Evolutionary conservation across 1,140 invertebrate species (phyloP).

Genomic region (Antheraea pernyi): DNA sequence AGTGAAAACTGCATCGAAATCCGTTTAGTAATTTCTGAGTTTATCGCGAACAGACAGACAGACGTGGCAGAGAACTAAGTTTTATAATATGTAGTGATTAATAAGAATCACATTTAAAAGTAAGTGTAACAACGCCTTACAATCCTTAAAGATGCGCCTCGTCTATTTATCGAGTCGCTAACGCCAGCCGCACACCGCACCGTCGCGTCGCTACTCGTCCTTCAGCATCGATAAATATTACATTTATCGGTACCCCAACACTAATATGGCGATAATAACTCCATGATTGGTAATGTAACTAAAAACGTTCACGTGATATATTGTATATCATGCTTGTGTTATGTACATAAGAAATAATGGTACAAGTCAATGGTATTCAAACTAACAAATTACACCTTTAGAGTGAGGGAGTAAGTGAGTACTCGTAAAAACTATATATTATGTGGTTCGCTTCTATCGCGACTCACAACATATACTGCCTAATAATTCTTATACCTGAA

Average conservation of each 20-base stretch:
- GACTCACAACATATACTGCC: too few species aligned
- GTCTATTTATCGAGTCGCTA: not conserved
- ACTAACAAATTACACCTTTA: too few species aligned
- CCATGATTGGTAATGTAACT: slow-evolving; percentile 22
- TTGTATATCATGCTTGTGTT: not conserved
- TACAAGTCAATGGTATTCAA: not conserved
- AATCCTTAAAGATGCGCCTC: not conserved
- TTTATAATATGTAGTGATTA: too few species aligned
- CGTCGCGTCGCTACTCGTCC: slow-evolving; percentile 34
- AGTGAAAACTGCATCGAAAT: too few species aligned
- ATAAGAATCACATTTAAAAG: not conserved
- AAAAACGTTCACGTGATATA: slow-evolving; percentile 27
- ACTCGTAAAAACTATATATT: too few species aligned
- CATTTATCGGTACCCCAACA: slow-evolving; percentile 47
- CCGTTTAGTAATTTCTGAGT: too few species aligned
- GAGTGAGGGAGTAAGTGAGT: too few species aligned
- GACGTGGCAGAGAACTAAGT: too few species aligned
- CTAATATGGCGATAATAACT: slow-evolving; percentile 44
- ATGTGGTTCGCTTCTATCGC: too few species aligned
- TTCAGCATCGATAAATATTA: slow-evolving; percentile 42
- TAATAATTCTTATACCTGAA: too few species aligned
- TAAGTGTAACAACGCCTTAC: not conserved
- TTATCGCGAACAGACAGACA: too few species aligned
- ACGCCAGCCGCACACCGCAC: too few species aligned
- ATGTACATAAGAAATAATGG: not conserved